These are phyloP conservation scores for Watsonalla cultraria DNA, from an alignment of 2,888 invertebrate genomes.

Conservation along the genomic window DNA sequence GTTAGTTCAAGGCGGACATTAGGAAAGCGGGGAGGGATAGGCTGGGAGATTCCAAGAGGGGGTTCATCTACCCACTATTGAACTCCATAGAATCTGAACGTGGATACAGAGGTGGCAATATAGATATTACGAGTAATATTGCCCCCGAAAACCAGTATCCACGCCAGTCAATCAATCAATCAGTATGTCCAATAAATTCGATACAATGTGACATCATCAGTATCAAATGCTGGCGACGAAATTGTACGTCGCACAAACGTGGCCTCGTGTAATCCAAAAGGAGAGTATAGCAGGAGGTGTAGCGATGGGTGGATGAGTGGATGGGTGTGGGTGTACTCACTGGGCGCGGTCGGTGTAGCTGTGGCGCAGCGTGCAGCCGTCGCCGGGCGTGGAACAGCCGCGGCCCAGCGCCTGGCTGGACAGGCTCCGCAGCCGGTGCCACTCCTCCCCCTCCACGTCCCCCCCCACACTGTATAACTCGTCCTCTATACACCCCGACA, in stretches of 20 bases:
- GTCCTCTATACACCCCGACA: constrained; percentile 67
- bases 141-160: too few relatives aligned
- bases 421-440: constrained; percentile 45
- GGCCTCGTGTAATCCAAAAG: not conserved
- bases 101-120: too few relatives aligned
- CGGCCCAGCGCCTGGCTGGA: constrained; percentile 44
- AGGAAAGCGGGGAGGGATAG: constrained; percentile 10
- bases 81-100: too few relatives aligned
- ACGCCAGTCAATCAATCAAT: too few relatives aligned
- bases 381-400: constrained; percentile 45
- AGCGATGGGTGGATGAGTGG: constrained; percentile 5
- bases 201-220: too few relatives aligned
- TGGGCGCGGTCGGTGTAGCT: constrained; percentile 58
- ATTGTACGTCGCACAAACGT: too few relatives aligned
- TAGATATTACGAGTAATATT: too few relatives aligned
- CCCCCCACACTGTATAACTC: constrained; percentile 68
- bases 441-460: constrained; percentile 47
- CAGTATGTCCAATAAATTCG: too few relatives aligned
- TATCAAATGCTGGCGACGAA: too few relatives aligned
- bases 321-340: constrained; percentile 35
- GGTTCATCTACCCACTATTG: too few relatives aligned
- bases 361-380: constrained; percentile 42
- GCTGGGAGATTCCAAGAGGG: not conserved
- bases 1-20: constrained; percentile 29
- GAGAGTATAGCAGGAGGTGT: constrained; percentile 1